phyloP scores from a whole-genome alignment of 2,797 vertebrate genomes.

The Aulostomus chinensis region DNA sequence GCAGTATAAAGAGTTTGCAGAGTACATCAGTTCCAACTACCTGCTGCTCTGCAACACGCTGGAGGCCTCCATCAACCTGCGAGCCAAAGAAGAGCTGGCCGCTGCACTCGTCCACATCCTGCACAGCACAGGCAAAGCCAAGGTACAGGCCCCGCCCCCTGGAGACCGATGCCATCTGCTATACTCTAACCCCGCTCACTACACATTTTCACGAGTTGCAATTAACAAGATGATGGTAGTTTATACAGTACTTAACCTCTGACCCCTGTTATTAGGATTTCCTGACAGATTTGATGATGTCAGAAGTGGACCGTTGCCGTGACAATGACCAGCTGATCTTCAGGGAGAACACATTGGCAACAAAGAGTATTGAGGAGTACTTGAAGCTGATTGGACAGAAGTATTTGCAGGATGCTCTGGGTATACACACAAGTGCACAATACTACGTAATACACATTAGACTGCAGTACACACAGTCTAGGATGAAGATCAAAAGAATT shows the following conservation, averaged over 20 bases:
- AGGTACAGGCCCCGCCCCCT: slow-evolving; percentile 48
- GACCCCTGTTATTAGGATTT: slow-evolving; percentile 87
- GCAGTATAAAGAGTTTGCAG: slow-evolving; percentile 96
- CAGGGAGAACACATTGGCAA: slow-evolving; percentile 94
- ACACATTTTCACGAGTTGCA: too few species aligned
- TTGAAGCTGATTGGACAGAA: slow-evolving; percentile 96
- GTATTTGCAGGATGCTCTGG: slow-evolving; percentile 93
- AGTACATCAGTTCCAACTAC: slow-evolving; percentile 94
- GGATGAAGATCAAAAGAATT: too few species aligned
- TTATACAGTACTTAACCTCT: too few species aligned
- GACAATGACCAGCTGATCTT: slow-evolving; percentile 96
- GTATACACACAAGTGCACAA: slow-evolving; percentile 68
- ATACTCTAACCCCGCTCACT: not conserved
- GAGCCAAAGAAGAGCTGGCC: slow-evolving; percentile 93
- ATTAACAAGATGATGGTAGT: too few species aligned
- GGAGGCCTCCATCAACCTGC: slow-evolving; percentile 90
- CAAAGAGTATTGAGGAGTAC: slow-evolving; percentile 96
- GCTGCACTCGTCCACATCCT: slow-evolving; percentile 94
- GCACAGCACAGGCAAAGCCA: slow-evolving; percentile 89
- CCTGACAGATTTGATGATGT: slow-evolving; percentile 95
- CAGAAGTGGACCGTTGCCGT: slow-evolving; percentile 94
- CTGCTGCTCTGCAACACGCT: slow-evolving; percentile 90
- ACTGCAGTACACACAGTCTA: too few species aligned
- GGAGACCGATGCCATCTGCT: not conserved
- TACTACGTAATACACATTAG: too few species aligned